Percentiles rank a stretch among this genome's conserved stretches.
Conservation (phyloP, 2,797 vertebrate genomes). For the Gadopsis bispinosus region DNA sequence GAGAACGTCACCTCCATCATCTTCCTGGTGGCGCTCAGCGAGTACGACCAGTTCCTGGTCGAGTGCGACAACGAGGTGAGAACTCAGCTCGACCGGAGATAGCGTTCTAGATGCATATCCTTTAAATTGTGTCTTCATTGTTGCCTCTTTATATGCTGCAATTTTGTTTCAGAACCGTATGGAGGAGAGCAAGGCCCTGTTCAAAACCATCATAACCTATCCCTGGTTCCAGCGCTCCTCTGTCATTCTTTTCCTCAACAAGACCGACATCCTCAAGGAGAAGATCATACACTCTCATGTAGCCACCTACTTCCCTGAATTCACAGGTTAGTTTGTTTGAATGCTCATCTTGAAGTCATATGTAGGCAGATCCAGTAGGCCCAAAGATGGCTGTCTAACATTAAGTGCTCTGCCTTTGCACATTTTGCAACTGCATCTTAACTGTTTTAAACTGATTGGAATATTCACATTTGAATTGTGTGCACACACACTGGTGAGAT, state of each 20-base stretch:
- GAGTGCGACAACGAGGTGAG: conserved; percentile 93
- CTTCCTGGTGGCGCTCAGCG: conserved; percentile 93
- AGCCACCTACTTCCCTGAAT: conserved; percentile 91
- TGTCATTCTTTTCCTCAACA: conserved; percentile 94
- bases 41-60: conserved; percentile 93
- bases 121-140: not conserved
- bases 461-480: not conserved
- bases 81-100: not conserved
- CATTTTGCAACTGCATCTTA: not conserved
- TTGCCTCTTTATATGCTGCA: not conserved
- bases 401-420: not conserved
- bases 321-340: conserved; percentile 81
- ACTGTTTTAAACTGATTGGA: not conserved
- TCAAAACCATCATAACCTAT: conserved; percentile 94
- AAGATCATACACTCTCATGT: conserved; percentile 91
- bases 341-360: not conserved
- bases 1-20: conserved; percentile 96
- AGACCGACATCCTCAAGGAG: conserved; percentile 92
- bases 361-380: not conserved
- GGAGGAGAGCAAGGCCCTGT: conserved; percentile 95
- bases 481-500: not conserved
- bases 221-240: conserved; percentile 93
- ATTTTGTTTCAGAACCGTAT: conserved; percentile 88
- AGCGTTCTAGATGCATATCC: not conserved
- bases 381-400: not conserved